phyloP scores from a whole-genome alignment of 2,113 vertebrate species.

The Gulo gulo region DNA sequence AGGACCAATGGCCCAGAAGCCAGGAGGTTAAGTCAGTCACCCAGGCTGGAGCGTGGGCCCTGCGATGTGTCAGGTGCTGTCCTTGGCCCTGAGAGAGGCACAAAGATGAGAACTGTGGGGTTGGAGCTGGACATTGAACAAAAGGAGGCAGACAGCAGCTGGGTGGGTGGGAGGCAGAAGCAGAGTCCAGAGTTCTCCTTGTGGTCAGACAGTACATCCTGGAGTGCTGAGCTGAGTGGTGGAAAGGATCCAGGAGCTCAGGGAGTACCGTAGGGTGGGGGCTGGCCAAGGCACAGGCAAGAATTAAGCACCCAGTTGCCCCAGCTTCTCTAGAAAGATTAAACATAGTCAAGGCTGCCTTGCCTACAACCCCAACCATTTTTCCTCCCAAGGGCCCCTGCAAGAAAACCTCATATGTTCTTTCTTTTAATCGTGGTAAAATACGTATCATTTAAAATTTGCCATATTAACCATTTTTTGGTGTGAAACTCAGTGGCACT shows the following conservation, averaged over 20 bases:
- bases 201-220: neutral
- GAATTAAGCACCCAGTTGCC: rapidly evolving
- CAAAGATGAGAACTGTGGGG: neutral
- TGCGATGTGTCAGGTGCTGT: rapidly evolving
- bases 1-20: neutral
- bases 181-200: neutral
- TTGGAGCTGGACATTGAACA: neutral
- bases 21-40: neutral
- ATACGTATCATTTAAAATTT: neutral
- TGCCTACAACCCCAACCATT: neutral
- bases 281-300: rapidly evolving
- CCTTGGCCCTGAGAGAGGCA: neutral
- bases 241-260: too few relatives aligned
- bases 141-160: neutral
- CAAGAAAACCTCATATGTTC: neutral
- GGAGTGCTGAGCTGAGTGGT: neutral
- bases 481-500: neutral
- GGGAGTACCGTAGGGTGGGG: too few relatives aligned
- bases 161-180: neutral
- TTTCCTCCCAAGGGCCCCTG: neutral
- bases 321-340: neutral
- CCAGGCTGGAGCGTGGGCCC: neutral
- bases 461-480: neutral
- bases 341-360: neutral
- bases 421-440: neutral